Evolutionary conservation across 1,140 invertebrate species (phyloP), one percentile per base, ranked within the genome.

Genomic region (Lordiphosa mommai): DNA sequence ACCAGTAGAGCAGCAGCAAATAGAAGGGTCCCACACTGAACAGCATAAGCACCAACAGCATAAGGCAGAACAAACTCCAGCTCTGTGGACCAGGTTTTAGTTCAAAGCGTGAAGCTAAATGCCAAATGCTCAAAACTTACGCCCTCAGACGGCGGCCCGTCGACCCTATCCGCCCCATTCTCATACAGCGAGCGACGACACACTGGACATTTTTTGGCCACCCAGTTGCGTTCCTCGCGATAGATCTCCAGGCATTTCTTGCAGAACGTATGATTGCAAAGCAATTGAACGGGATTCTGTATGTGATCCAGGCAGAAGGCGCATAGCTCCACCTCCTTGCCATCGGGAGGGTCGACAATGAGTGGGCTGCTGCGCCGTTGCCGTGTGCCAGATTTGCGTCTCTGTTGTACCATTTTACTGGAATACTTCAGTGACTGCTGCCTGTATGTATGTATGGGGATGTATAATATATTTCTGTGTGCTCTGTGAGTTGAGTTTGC

Each of bases 1-100:
- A 80, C 74, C 74, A 80, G 37, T 70, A 80, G 32, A 55, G 49
- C 9, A 79, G 30, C 37, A 73, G 64, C 69, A 79, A 34, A 32
- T 44, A 65, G 27, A 79, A 79, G 8, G 73, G 23, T 0, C 64
- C 73, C 43, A 58, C 12, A 17, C 73, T 80, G 33, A 74, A 41
- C 30, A 49, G 8, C 8, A 60, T 12, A 7, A 74, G 12, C 0
- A 10, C 27, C 2, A 59, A 1, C 17, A 43, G 0, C 50, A 79
- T 38, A 1, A 51, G 14, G 2, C 43, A 13, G 4, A 52, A 37
- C 3, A 72, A 6, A 2, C 41, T 51, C 55, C 74, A 73, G 6
- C 30, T 37, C 67, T 51, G 9, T 0, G 34, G n/a, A 33, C n/a
- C n/a, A n/a, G n/a, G n/a, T n/a, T n/a, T n/a, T n/a, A n/a, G n/a